Evolutionary conservation across 2,888 invertebrate genomes (phyloP).

Genomic region (Ischnus inquisitorius): DNA sequence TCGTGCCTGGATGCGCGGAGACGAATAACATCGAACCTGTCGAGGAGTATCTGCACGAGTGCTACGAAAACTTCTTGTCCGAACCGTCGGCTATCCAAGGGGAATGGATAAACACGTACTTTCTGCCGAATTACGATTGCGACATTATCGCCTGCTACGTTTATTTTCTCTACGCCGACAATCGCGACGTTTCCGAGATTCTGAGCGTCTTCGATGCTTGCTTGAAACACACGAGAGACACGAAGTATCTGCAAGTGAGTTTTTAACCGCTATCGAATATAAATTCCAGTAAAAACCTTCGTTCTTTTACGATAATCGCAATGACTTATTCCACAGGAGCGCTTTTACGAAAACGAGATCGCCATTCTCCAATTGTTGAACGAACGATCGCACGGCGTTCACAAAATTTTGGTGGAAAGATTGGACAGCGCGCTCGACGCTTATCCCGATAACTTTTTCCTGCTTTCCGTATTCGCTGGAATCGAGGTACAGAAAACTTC

Average conservation of each 20-base stretch:
- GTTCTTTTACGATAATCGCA: constrained; percentile 8
- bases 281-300: neutral
- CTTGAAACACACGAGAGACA: constrained; percentile 75
- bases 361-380: constrained; percentile 78
- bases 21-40: constrained; percentile 68
- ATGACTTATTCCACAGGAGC: constrained; percentile 80
- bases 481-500: constrained; percentile 83
- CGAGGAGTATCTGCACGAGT: constrained; percentile 76
- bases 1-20: constrained; percentile 69
- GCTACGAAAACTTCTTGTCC: constrained; percentile 73
- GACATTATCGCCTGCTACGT: constrained; percentile 87
- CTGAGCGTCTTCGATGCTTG: constrained; percentile 75
- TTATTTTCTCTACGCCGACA: constrained; percentile 86
- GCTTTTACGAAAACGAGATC: constrained; percentile 85
- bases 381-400: constrained; percentile 66
- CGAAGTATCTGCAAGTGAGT: constrained; percentile 76
- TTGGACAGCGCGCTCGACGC: constrained; percentile 76
- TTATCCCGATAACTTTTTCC: constrained; percentile 88
- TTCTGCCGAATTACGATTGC: constrained; percentile 86
- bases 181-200: constrained; percentile 72
- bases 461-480: constrained; percentile 86
- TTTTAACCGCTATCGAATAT: neutral
- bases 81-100: constrained; percentile 47
- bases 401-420: constrained; percentile 68
- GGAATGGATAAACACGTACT: constrained; percentile 79